phyloP scores from a whole-genome alignment of 2,797 vertebrate genomes.

The Fistularia tabacaria region DNA sequence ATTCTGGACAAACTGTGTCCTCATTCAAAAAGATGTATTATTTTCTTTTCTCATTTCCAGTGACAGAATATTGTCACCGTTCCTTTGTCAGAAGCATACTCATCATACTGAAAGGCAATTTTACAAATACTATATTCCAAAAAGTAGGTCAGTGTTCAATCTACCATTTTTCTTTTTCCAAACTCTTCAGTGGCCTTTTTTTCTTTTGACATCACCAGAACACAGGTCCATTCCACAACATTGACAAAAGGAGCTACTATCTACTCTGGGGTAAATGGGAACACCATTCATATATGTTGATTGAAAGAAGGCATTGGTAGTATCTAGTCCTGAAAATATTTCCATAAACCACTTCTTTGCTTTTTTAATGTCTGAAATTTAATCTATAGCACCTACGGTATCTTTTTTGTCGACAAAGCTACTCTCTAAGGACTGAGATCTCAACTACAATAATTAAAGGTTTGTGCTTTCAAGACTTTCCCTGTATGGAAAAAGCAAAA shows the following conservation, averaged over 20 bases:
- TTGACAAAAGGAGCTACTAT: conserved; percentile 21
- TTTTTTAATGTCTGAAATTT: conserved; percentile 28
- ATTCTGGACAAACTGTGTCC: background rate
- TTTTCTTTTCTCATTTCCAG: background rate
- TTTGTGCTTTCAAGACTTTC: conserved; percentile 74
- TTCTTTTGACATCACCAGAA: conserved; percentile 34
- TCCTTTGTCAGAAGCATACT: background rate
- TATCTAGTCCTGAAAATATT: conserved; percentile 29
- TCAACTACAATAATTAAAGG: conserved; percentile 54
- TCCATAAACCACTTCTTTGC: conserved; percentile 4
- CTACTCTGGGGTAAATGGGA: conserved; percentile 8
- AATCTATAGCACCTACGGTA: conserved; percentile 47
- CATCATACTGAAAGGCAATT: background rate
- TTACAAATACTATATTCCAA: background rate
- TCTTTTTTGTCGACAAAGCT: conserved; percentile 23
- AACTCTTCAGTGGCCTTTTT: background rate
- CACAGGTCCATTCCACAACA: conserved; percentile 13
- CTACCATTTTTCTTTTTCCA: conserved; percentile 7
- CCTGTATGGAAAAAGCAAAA: conserved; percentile 56
- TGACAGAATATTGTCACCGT: background rate
- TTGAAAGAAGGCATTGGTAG: conserved; percentile 25
- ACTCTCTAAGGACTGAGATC: conserved; percentile 13
- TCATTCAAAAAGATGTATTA: too few species aligned
- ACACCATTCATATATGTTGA: conserved; percentile 14
- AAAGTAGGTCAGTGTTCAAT: conserved; percentile 7